Percentiles rank a stretch among this genome's conserved stretches.
phyloP scores from a whole-genome alignment of 2,888 invertebrate genomes.

The Melinaea menophilus region DNA sequence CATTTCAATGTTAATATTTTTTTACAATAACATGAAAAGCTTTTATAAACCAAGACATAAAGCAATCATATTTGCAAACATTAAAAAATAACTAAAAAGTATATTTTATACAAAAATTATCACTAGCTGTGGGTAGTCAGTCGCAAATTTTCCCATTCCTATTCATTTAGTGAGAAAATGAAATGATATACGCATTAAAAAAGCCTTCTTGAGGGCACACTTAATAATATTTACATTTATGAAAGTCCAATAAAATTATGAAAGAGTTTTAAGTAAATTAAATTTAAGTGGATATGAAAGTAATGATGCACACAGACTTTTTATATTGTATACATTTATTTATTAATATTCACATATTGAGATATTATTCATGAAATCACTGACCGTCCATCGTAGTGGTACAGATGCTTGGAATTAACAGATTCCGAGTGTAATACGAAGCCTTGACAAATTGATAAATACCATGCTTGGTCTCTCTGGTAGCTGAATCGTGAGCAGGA shows the following conservation, averaged over 20 bases:
- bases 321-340: neutral
- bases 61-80: neutral
- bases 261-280: slow-evolving; percentile 12
- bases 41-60: neutral
- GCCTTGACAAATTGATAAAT: no score
- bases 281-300: slow-evolving; percentile 7
- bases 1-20: no score
- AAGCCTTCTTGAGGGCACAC: slow-evolving; percentile 36
- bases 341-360: no score
- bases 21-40: no score
- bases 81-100: neutral
- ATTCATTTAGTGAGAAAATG: slow-evolving; percentile 42
- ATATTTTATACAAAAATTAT: slow-evolving; percentile 21
- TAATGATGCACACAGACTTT: slow-evolving; percentile 5
- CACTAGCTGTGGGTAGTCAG: slow-evolving; percentile 22
- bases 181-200: slow-evolving; percentile 42
- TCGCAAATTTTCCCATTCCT: slow-evolving; percentile 34
- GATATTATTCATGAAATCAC: no score
- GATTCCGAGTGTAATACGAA: no score
- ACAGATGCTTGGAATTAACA: no score
- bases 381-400: no score
- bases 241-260: slow-evolving; percentile 31
- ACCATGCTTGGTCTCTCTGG: no score
- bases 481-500: no score
- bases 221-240: slow-evolving; percentile 44